Evolutionary conservation across 2,113 vertebrate species (phyloP), one percentile per base, ranked within the genome.

Genomic region (Perca schrenkii): DNA sequence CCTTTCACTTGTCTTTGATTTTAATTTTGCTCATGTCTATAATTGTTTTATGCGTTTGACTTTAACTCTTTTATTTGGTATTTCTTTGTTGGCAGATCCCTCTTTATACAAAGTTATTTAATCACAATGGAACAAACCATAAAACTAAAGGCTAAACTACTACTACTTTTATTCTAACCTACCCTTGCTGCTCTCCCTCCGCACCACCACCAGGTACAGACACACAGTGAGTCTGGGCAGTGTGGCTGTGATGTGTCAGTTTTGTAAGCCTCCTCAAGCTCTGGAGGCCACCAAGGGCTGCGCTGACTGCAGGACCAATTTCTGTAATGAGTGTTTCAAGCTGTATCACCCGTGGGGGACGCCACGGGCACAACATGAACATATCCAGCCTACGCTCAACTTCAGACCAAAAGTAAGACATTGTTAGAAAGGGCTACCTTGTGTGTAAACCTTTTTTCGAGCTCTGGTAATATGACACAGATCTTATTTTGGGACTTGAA

Each of bases 311-410:
- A 94, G 96, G 1, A 93, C 97, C 77, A 98, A 97, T 89, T 99
- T 98, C 94, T 99, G 98, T 92, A 99, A 99, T 0, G 98, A 98
- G 91, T 99, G 98, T 92, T 99, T 99, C 94, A 99, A 99, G 91
- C 97, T 99, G 69, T 98, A 98, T 90, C 98, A 99, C 87, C 98
- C 98, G 2, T 99, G 98, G 98, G 98, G 98, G 67, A 99, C 98
- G 4, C 97, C 98, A 58, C 97, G 98, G 60, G 98, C 98, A 13
- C 97, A 99, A 85, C 98, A 99, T 0, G 98, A 99, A 74, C 97
- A 97, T 77, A 97, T 98, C 0, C 96, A 91, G 17, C 98, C 98
- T 12, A 98, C 97, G 0, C 97, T 98, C 83, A 98, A 96, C 89
- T 99, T 99, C 92, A 96, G 98, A 79, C 98, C 98, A 82, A 99